Evolutionary conservation across 1,140 invertebrate genomes (phyloP).

Genomic region (Cydia fagiglandana): DNA sequence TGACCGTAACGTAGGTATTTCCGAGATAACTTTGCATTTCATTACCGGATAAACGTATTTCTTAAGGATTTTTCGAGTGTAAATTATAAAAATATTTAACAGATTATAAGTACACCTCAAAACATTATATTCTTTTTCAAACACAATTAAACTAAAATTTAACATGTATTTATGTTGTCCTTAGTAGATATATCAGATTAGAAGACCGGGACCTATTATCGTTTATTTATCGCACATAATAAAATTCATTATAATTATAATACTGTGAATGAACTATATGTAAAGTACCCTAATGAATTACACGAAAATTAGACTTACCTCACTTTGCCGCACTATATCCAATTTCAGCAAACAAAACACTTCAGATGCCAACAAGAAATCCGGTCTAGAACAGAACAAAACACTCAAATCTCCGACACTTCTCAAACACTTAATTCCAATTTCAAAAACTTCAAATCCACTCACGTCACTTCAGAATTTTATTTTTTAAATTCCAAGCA

Average conservation of each 20-base stretch:
- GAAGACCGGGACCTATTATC: too few relatives aligned
- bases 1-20: neutral
- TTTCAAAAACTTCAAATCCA: slow-evolving; percentile 24
- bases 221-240: too few relatives aligned
- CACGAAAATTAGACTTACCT: slow-evolving; percentile 7
- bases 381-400: slow-evolving; percentile 17
- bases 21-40: neutral
- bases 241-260: too few relatives aligned
- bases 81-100: neutral
- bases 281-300: neutral
- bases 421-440: slow-evolving; percentile 28
- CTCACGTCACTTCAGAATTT: slow-evolving; percentile 5
- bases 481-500: neutral
- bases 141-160: too few relatives aligned
- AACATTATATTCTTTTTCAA: too few relatives aligned
- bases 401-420: slow-evolving; percentile 15
- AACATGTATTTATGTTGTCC: too few relatives aligned
- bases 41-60: too few relatives aligned
- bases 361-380: slow-evolving; percentile 18
- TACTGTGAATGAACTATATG: neutral
- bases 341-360: slow-evolving; percentile 24
- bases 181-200: too few relatives aligned
- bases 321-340: slow-evolving; percentile 5
- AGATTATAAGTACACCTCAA: too few relatives aligned
- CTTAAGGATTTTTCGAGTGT: too few relatives aligned